phyloP scores from a whole-genome alignment of 2,797 vertebrate genomes.

The Sebastes nivosus region DNA sequence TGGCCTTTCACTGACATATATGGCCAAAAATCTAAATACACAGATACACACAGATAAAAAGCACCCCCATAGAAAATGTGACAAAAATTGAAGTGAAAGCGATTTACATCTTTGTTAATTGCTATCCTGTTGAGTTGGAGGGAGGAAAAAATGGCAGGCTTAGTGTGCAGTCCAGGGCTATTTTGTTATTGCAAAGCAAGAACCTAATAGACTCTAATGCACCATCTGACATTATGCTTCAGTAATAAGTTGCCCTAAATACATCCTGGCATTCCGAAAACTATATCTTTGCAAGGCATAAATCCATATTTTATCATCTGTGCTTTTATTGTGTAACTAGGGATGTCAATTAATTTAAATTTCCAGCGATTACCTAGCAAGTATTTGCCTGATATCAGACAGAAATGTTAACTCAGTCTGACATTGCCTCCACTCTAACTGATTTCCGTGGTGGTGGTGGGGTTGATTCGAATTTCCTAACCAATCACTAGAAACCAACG shows the following conservation, averaged over 20 bases:
- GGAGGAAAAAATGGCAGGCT: slow-evolving; percentile 9
- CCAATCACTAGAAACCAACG: neutral
- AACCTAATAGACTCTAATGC: slow-evolving; percentile 24
- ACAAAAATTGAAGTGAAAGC: slow-evolving; percentile 14
- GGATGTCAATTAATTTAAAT: slow-evolving; percentile 1
- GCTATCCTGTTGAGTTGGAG: slow-evolving; percentile 8
- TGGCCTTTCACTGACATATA: neutral
- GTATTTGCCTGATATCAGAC: neutral
- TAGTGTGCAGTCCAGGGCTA: neutral
- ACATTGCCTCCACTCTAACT: neutral
- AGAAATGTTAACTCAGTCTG: neutral
- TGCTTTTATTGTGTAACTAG: neutral
- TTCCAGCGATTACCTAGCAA: neutral
- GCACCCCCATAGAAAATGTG: neutral
- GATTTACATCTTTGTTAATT: slow-evolving; percentile 22
- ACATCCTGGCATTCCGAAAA: neutral
- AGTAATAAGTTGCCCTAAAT: slow-evolving; percentile 1
- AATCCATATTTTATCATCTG: slow-evolving; percentile 18
- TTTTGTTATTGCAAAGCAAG: slow-evolving; percentile 25
- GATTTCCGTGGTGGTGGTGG: neutral
- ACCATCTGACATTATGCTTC: slow-evolving; percentile 8
- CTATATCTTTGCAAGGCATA: neutral
- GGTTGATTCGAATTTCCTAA: neutral
- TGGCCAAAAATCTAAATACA: neutral
- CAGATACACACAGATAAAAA: neutral